phyloP scores from a whole-genome alignment of 2,113 vertebrate genomes.

The Stercorarius parasiticus region DNA sequence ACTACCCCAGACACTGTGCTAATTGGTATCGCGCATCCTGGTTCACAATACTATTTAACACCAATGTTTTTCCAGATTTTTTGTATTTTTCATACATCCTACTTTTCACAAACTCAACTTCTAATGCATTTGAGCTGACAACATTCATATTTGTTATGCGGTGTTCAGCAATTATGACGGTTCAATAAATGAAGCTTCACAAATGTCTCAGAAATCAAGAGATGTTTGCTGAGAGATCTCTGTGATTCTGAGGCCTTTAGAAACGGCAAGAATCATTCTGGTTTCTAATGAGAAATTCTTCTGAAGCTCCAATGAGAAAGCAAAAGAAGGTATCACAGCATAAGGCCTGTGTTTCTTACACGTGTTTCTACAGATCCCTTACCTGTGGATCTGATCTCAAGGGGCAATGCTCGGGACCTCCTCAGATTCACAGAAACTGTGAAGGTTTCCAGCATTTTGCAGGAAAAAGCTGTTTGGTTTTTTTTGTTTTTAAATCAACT shows the following conservation, averaged over 20 bases:
- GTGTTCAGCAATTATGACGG: neutral
- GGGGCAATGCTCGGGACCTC: neutral
- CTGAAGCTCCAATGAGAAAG: neutral
- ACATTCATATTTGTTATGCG: neutral
- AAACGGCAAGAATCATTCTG: neutral
- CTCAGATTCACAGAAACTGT: neutral
- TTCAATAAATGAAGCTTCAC: neutral
- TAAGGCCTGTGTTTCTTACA: neutral
- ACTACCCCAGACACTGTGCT: neutral
- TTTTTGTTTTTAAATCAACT: neutral
- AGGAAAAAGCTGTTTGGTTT: neutral
- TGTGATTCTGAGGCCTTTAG: neutral
- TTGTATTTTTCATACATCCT: neutral
- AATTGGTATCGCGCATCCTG: neutral
- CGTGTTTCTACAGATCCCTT: neutral
- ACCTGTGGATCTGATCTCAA: neutral
- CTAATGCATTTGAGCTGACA: neutral
- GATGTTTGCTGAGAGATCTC: conserved; percentile 22
- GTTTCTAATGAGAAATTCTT: neutral
- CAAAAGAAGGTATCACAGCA: neutral
- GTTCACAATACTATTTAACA: neutral
- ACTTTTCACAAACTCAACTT: neutral
- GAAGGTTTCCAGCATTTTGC: neutral
- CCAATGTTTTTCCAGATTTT: neutral
- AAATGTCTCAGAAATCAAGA: neutral